Evolutionary conservation across 2,797 vertebrate genomes (phyloP), one percentile per base, ranked within the genome.

Genomic region (Enteromius viviparus): DNA sequence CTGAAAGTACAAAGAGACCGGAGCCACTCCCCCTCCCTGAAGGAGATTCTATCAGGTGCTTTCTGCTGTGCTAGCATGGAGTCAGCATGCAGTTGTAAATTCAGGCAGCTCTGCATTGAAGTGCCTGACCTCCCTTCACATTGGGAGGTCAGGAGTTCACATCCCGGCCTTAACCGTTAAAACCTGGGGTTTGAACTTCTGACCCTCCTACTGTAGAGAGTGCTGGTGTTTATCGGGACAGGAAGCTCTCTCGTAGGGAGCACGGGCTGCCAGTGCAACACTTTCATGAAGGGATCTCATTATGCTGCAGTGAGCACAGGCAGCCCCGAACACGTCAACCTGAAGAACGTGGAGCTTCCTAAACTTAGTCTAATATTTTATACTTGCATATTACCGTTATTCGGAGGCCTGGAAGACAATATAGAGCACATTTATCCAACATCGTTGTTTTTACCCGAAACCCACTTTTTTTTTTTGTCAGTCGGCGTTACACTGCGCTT

Each of bases 31-130:
- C 92, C 92, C 90, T 89, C 86, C 88, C 87, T 68, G 23, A 90
- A 94, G 92, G 94, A 95, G 94, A 95, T 95, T 92, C 92, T 95
- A 95, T 95, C 94, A 94, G 94, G 93, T 94, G 94, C 94, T 95
- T 95, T 95, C 93, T 95, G 94, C 94, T 94, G 94, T 89, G 93
- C 93, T 94, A 93, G 94, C 94, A 93, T 88, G 93, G 90, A 93
- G 93, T 93, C 93, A 92, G 93, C 93, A 94, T 92, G 92, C 92
- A 94, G 94, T 93, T 94, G 94, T 94, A 95, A 95, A 95, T 95
- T 91, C 92, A 95, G 90, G 90, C 92, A 90, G 84, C 93, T 94
- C 92, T 92, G 90, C 93, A 94, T 94, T 93, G 91, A 93, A 89
- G 92, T 92, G 87, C 87, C 85, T 88, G 86, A 89, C 89, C 89